Conservation (phyloP, 1,140 invertebrate species). For the Zaprionus gabonicus region DNA sequence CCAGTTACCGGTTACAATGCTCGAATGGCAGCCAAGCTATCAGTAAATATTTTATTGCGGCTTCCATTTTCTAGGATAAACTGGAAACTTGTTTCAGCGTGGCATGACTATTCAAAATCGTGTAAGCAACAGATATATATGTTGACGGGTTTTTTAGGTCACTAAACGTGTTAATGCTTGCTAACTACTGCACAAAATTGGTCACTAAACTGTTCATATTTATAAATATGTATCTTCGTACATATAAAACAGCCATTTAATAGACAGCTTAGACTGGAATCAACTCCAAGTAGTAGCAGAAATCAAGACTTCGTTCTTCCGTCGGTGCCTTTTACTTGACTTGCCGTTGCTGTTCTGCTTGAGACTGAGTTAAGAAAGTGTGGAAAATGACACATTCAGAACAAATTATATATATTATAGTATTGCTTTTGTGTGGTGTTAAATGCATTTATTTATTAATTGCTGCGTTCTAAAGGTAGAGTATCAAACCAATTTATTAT, state of each 20-base stretch:
- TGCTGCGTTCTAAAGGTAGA: not conserved
- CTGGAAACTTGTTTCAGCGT: not conserved
- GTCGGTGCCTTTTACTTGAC: not conserved
- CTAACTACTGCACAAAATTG: not conserved
- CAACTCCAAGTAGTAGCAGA: not conserved
- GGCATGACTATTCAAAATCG: not conserved
- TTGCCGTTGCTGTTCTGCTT: not conserved
- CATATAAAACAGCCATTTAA: not conserved
- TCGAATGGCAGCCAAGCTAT: not conserved
- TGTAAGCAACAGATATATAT: not conserved
- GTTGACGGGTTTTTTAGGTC: not conserved
- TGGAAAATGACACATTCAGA: not conserved
- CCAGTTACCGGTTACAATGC: slow-evolving; percentile 8
- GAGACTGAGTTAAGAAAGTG: not conserved
- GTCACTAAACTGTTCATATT: not conserved
- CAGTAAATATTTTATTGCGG: slow-evolving; percentile 4
- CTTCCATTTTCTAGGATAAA: slow-evolving; percentile 1
- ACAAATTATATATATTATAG: not conserved
- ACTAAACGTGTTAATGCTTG: not conserved
- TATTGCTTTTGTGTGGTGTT: not conserved
- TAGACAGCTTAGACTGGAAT: not conserved
- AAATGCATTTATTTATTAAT: slow-evolving; percentile 13
- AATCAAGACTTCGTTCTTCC: not conserved
- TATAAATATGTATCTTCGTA: not conserved
- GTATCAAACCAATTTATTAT: slow-evolving; percentile 4